Base-by-base conservation (phyloP, 2,113 vertebrate species). In the Electrona antarctica region DNA sequence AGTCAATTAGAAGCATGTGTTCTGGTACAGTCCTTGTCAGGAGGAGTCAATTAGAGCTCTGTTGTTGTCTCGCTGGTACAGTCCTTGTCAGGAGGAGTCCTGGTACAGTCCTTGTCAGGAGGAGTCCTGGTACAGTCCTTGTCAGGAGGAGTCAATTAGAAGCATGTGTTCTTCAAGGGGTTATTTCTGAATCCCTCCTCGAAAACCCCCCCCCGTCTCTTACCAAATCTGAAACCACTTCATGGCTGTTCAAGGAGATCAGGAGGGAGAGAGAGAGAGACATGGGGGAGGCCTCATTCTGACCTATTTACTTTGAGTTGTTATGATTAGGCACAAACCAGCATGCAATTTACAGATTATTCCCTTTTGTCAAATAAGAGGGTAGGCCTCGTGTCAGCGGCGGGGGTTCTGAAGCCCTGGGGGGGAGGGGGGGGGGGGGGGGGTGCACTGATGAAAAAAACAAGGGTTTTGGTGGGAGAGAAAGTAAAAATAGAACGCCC, bases 291-390 rank as follows among this genome's bases (percentile, higher is more conserved):
- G 61, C 73, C 77, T 79, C 69, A 77, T 80, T 85, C 73, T 81
- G 81, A 78, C 84, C 81, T 86, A 81, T 88, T 88, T 86, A 84
- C 83, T 87, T 71, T 81, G 72, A 79, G 75, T 83, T 86, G 84
- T 91, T 87, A 86, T 89, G 88, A 90, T 91, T 87, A 86, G 81
- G 62, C 75, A 84, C 76, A 79, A 88, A 76, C 77, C 84, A 82
- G 83, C 59, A 62, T 86, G 82, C 85, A 88, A 89, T 89, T 90
- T 86, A 83, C 82, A 87, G 78, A 89, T 85, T 80, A 88, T 80
- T 81, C 72, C 81, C 67, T 78, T 74, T 61, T 74, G 60, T 50
- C 45, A 87, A 90, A 91, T 88, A 82, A 91, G 74, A 91, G 82
- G 74, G 81, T 85, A 64, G 56, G 59, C 70, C 79, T 84, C 47